A percentile compares a stretch with the other conserved stretches of the same genome.
phyloP scores from a whole-genome alignment of 1,140 invertebrate genomes.

The Solenopsis invicta region DNA sequence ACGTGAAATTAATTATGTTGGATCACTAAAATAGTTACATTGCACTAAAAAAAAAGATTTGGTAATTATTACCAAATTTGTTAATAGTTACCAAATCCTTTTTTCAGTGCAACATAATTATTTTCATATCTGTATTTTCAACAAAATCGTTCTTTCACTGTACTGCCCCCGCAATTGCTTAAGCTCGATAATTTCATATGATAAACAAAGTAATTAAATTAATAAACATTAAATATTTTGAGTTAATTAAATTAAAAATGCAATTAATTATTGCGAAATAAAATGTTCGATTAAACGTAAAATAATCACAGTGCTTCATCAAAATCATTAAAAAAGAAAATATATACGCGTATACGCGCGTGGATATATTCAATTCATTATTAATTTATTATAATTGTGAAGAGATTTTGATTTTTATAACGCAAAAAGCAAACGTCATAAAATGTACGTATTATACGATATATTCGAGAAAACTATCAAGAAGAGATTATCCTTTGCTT shows the following conservation, averaged over 20 bases:
- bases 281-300: constrained; percentile 4
- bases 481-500: not conserved
- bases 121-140: too few relatives aligned
- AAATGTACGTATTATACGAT: not conserved
- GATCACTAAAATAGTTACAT: too few relatives aligned
- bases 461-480: constrained; percentile 3
- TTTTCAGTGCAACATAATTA: too few relatives aligned
- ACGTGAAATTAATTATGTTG: too few relatives aligned
- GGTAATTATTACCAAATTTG: too few relatives aligned
- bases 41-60: too few relatives aligned
- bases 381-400: constrained; percentile 20
- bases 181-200: too few relatives aligned
- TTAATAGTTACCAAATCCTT: too few relatives aligned
- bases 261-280: constrained; percentile 14
- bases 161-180: too few relatives aligned
- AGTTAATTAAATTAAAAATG: not conserved
- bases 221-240: constrained; percentile 1
- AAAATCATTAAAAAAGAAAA: not conserved
- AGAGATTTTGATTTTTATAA: not conserved
- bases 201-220: not conserved
- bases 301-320: not conserved
- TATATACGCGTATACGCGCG: not conserved
- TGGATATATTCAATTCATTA: not conserved
- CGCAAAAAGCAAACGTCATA: not conserved
- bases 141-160: too few relatives aligned